These are phyloP conservation scores for Mystacornis crossleyi DNA, from an alignment of 2,113 vertebrate genomes.

Conservation along the genomic window DNA sequence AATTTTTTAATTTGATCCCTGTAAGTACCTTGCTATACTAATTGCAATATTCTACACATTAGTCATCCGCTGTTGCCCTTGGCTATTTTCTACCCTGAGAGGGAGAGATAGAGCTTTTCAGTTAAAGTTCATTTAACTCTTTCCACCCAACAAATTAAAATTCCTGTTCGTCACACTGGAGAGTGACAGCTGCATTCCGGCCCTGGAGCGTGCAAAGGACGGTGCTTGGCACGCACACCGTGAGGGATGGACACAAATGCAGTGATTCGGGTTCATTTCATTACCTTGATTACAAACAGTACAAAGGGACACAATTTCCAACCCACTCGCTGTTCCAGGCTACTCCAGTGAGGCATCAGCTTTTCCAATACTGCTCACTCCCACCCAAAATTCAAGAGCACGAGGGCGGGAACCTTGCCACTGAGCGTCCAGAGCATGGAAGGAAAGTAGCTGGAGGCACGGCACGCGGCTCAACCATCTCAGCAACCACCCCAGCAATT, in stretches of 20 bases:
- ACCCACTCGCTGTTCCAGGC: neutral
- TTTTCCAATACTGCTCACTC: neutral
- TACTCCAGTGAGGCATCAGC: neutral
- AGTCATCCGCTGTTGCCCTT: slow-evolving; percentile 99
- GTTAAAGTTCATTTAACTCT: slow-evolving; percentile 94
- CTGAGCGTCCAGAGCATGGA: fast-evolving
- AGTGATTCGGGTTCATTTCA: neutral
- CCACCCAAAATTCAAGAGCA: neutral
- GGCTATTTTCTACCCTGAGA: slow-evolving; percentile 96
- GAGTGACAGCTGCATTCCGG: slow-evolving; percentile 60
- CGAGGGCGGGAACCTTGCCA: neutral
- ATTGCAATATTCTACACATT: slow-evolving; percentile 99
- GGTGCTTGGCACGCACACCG: neutral
- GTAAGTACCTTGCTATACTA: slow-evolving; percentile 99
- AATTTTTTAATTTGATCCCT: slow-evolving; percentile 99
- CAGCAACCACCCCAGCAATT: neutral
- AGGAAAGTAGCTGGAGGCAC: neutral
- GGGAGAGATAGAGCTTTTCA: slow-evolving; percentile 82
- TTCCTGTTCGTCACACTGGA: slow-evolving; percentile 32
- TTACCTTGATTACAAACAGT: neutral
- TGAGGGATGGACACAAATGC: fast-evolving
- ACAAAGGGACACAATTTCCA: neutral
- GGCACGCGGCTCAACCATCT: neutral
- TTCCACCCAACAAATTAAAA: slow-evolving; percentile 83
- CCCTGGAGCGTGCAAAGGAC: neutral